Evolutionary conservation across 2,888 invertebrate genomes (phyloP), one percentile per base, ranked within the genome.

Genomic region (Pseudococcus viburni): DNA sequence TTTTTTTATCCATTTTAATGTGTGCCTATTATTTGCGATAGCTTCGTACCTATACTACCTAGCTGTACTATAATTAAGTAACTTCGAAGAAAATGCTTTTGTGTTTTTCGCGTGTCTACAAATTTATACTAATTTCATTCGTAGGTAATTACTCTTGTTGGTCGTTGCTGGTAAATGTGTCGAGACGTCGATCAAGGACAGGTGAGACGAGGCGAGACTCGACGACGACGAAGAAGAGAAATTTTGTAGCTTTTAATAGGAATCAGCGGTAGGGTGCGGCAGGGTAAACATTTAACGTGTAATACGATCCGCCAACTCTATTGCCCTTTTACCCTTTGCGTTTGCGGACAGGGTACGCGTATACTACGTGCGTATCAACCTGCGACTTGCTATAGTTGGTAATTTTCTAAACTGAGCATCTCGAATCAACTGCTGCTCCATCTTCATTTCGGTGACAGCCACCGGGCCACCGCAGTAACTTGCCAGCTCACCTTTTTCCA

Each of bases 381-480:
- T 22, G 33, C 68, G 19, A 59, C 59, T 19, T 19, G 19, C 55
- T 15, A 5, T 55, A 46, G 46, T 46, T 12, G 59, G 26, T 73
- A 73, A 73, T 73, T 73, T 73, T 12, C 33, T 33, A 33, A 73
- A 73, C 68, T 73, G 68, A 59, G 68, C 68, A 26, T 73, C 68
- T 73, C 68, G 68, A 73, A 73, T 73, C 68, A 73, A 73, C 68
- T 33, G 68, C 68, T 73, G 68, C 68, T 73, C 68, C 68, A 73
- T 73, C 68, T 73, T 73, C 68, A 73, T 73, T 73, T 73, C 68
- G 68, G 68, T 73, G 68, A 73, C 68, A 73, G 68, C 68, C 12
- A 15, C 15, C 59, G 19, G 59, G 59, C 19, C 59, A 19, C 59
- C 19, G 59, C 59, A 59, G 59, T 15, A 55, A 55, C 55, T 17